Evolutionary conservation across 30 jellyfish, hydroid and myxozoan species (phyloP).

Genomic region (Hydractinia echinata): DNA sequence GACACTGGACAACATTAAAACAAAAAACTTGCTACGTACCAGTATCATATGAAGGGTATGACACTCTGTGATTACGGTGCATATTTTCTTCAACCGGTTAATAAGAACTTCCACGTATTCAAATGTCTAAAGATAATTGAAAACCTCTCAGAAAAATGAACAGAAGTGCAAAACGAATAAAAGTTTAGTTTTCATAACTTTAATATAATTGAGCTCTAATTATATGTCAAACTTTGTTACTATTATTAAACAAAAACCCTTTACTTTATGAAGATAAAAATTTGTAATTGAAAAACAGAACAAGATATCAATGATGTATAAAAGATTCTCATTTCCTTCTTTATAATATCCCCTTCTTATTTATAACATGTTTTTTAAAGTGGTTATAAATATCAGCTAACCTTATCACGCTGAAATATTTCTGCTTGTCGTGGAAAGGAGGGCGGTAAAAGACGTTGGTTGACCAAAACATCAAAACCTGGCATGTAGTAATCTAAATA

Average conservation of each 20-base stretch:
- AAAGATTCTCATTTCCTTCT: too few species aligned
- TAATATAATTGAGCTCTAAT: too few species aligned
- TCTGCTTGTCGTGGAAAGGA: slow-evolving; percentile 77
- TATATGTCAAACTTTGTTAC: too few species aligned
- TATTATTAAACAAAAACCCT: too few species aligned
- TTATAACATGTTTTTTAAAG: neutral
- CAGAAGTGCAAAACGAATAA: too few species aligned
- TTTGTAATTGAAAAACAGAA: too few species aligned
- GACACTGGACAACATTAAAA: too few species aligned
- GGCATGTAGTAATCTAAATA: slow-evolving; percentile 34
- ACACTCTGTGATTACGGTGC: slow-evolving; percentile 42
- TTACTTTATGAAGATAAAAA: too few species aligned
- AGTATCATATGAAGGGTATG: slow-evolving; percentile 54
- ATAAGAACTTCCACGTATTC: slow-evolving; percentile 32
- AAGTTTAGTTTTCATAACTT: too few species aligned
- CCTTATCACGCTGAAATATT: slow-evolving; percentile 41
- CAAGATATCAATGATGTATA: too few species aligned
- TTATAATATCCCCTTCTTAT: too few species aligned
- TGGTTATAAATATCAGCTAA: neutral
- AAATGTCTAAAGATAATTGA: slow-evolving; percentile 35
- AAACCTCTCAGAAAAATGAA: too few species aligned
- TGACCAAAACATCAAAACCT: slow-evolving; percentile 82
- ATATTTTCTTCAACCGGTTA: slow-evolving; percentile 29
- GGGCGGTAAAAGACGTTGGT: slow-evolving; percentile 81
- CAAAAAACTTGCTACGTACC: neutral